phyloP scores from a whole-genome alignment of 2,888 invertebrate genomes.

The Trachelus troglodyta region DNA sequence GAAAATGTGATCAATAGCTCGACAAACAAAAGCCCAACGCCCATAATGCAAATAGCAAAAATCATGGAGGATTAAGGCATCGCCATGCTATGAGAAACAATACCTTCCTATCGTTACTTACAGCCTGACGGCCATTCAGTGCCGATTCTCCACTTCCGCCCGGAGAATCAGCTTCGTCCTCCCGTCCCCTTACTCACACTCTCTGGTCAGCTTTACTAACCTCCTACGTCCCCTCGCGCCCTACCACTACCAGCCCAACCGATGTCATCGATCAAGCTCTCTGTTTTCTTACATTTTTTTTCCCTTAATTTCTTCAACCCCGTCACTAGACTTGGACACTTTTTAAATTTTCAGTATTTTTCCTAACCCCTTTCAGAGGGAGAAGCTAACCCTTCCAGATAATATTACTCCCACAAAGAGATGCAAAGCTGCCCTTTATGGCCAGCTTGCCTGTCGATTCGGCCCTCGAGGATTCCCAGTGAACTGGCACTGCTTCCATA shows the following conservation, averaged over 20 bases:
- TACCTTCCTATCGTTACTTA: conserved; percentile 5
- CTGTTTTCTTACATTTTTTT: conserved; percentile 42
- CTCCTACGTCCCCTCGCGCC: background rate
- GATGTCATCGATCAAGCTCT: conserved; percentile 43
- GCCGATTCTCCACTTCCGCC: conserved; percentile 16
- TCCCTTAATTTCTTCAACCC: background rate
- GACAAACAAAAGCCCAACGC: conserved; percentile 61
- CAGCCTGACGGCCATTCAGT: background rate
- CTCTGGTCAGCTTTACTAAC: conserved; percentile 1
- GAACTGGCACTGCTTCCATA: background rate
- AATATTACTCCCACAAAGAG: conserved; percentile 9
- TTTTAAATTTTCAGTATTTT: background rate
- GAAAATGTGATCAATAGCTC: conserved; percentile 66
- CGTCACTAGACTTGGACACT: background rate
- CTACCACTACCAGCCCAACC: background rate
- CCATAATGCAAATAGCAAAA: conserved; percentile 62
- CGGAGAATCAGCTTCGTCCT: conserved; percentile 15
- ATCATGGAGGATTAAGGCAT: conserved; percentile 52
- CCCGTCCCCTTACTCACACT: conserved; percentile 11
- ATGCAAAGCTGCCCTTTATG: conserved; percentile 8
- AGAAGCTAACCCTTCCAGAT: background rate
- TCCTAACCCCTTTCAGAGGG: background rate
- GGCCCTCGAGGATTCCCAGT: background rate
- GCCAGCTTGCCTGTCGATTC: background rate
- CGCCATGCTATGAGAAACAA: conserved; percentile 20